Evolutionary conservation across 2,113 vertebrate species (phyloP).

Genomic region (Catharus fuscescens): DNA sequence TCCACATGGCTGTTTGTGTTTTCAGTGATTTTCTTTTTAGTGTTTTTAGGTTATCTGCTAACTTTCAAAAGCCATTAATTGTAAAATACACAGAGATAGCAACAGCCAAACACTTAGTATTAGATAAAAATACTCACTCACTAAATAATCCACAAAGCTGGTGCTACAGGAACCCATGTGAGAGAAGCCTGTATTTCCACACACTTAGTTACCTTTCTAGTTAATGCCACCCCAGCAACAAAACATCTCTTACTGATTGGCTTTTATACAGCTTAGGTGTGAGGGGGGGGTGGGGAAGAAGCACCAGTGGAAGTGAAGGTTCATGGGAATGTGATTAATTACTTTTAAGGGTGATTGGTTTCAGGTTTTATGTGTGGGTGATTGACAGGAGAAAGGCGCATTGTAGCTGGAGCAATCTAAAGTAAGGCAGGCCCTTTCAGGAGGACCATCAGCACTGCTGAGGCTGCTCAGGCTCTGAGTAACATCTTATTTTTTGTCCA

Average conservation of each 20-base stretch:
- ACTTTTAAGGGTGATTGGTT: neutral
- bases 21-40: neutral
- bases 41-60: neutral
- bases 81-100: neutral
- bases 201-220: fast-evolving
- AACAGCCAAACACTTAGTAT: neutral
- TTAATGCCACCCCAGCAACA: fast-evolving
- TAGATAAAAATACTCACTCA: neutral
- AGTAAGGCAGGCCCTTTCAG: neutral
- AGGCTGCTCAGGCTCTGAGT: neutral
- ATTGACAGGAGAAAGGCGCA: neutral
- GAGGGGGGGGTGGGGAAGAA: neutral
- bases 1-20: neutral
- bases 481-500: no score
- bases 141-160: fast-evolving
- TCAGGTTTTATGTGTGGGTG: neutral
- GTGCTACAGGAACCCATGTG: fast-evolving
- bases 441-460: neutral
- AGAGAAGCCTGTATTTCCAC: fast-evolving
- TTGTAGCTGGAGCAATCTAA: neutral
- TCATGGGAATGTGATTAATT: neutral
- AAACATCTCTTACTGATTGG: no score
- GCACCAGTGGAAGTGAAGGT: neutral
- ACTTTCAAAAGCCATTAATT: neutral
- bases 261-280: neutral